Evolutionary conservation across 64 coral and sea anemone species (phyloP).

Genomic region (Platygyra sinensis): DNA sequence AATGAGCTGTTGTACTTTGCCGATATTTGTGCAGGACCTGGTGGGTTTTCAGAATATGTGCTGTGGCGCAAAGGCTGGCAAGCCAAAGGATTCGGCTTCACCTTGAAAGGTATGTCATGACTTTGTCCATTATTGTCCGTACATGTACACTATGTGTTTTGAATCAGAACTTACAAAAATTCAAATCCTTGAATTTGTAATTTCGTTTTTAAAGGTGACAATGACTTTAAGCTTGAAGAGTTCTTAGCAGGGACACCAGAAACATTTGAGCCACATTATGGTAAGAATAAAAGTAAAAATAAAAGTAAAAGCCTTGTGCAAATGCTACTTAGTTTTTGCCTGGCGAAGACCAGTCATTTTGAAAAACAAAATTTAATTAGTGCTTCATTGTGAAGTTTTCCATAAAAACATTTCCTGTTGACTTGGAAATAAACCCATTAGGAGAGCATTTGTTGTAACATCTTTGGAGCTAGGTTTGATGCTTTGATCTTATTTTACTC

Average conservation of each 20-base stretch:
- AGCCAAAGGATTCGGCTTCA: conserved; percentile 94
- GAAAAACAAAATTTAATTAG: too few relatives aligned
- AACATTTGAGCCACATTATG: conserved; percentile 98
- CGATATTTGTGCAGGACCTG: conserved; percentile 93
- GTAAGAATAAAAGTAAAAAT: conserved; percentile 24
- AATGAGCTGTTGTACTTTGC: conserved; percentile 93
- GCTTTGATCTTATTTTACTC: too few relatives aligned
- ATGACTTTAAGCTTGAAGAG: conserved; percentile 93
- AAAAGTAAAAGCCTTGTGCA: too few relatives aligned
- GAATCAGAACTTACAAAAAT: not conserved
- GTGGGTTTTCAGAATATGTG: conserved; percentile 95
- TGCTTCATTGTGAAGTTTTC: too few relatives aligned
- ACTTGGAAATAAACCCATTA: too few relatives aligned
- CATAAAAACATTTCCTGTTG: too few relatives aligned
- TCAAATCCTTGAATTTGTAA: not conserved
- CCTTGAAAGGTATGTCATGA: conserved; percentile 64
- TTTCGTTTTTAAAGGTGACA: conserved; percentile 66
- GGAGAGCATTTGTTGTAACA: too few relatives aligned
- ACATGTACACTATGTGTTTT: not conserved
- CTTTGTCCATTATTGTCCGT: too few relatives aligned
- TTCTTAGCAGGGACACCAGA: conserved; percentile 98
- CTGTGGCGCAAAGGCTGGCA: conserved; percentile 90
- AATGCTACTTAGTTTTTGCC: too few relatives aligned
- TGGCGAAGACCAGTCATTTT: too few relatives aligned
- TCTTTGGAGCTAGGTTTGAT: too few relatives aligned